These are phyloP conservation scores for Drosophila colorata DNA, from an alignment of 2,888 invertebrate genomes.

Conservation along the genomic window DNA sequence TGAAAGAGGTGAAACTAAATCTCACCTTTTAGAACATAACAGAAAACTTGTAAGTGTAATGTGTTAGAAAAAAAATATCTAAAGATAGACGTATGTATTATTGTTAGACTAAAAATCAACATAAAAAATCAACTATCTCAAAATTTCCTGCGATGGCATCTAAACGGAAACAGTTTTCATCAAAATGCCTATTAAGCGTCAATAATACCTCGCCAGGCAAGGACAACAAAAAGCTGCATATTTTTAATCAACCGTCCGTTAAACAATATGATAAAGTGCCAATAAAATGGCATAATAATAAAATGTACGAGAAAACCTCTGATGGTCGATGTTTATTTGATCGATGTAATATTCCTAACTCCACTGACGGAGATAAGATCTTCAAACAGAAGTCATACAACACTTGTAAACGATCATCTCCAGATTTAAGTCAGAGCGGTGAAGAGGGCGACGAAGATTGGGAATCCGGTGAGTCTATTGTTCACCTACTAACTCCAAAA, in stretches of 20 bases:
- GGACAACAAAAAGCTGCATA: slow-evolving; percentile 70
- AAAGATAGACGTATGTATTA: slow-evolving; percentile 3
- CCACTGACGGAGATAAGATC: slow-evolving; percentile 65
- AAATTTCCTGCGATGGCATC: slow-evolving; percentile 67
- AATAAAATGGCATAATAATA: slow-evolving; percentile 67
- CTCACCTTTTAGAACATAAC: slow-evolving; percentile 67
- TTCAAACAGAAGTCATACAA: slow-evolving; percentile 79
- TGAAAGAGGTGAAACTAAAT: slow-evolving; percentile 61
- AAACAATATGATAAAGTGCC: slow-evolving; percentile 50
- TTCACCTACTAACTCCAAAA: slow-evolving; percentile 64
- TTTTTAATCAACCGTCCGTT: slow-evolving; percentile 69
- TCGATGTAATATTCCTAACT: slow-evolving; percentile 69
- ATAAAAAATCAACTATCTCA: slow-evolving; percentile 71
- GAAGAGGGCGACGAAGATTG: slow-evolving; percentile 84
- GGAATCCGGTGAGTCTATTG: slow-evolving; percentile 85
- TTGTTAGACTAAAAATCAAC: slow-evolving; percentile 70
- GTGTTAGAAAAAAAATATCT: not conserved
- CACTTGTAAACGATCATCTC: slow-evolving; percentile 68
- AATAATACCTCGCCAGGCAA: slow-evolving; percentile 65
- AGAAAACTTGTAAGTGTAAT: slow-evolving; percentile 64
- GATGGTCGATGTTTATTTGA: slow-evolving; percentile 71
- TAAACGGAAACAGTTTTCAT: slow-evolving; percentile 71
- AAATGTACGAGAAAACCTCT: slow-evolving; percentile 54
- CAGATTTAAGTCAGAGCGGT: slow-evolving; percentile 57
- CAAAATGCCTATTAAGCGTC: slow-evolving; percentile 57